These are phyloP conservation scores for Drosophila setifemur DNA, from an alignment of 1,140 invertebrate genomes.

Conservation along the genomic window DNA sequence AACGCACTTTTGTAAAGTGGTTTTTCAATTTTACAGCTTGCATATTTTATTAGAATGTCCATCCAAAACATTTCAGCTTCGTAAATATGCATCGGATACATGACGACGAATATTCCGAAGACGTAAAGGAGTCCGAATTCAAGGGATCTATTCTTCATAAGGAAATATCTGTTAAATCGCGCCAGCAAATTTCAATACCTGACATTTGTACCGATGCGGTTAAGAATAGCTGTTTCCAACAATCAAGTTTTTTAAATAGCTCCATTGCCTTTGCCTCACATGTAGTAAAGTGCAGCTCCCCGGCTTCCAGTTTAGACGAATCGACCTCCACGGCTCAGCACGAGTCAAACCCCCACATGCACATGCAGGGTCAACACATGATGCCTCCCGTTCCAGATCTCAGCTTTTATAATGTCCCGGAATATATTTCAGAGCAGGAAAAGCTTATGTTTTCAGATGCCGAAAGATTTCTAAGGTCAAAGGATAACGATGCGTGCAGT, in stretches of 20 bases:
- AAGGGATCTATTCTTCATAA: constrained; percentile 41
- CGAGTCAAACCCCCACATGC: constrained; percentile 45
- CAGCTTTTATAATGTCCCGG: constrained; percentile 61
- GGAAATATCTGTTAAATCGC: constrained; percentile 37
- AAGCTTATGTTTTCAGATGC: constrained; percentile 66
- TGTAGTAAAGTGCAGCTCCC: constrained; percentile 61
- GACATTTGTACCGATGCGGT: constrained; percentile 52
- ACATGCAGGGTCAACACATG: constrained; percentile 50
- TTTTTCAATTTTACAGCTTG: too few species aligned
- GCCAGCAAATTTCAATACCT: constrained; percentile 50
- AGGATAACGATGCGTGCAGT: constrained; percentile 58
- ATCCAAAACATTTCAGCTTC: constrained; percentile 27
- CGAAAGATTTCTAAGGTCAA: constrained; percentile 57
- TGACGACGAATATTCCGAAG: constrained; percentile 60
- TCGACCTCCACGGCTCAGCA: constrained; percentile 46
- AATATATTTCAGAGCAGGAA: constrained; percentile 64
- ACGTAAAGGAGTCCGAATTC: constrained; percentile 44
- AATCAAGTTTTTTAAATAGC: constrained; percentile 39
- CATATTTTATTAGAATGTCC: not conserved
- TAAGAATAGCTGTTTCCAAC: constrained; percentile 57
- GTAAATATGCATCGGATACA: constrained; percentile 53
- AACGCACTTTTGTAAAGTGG: too few species aligned
- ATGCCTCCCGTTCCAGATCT: constrained; percentile 48
- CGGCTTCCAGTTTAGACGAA: constrained; percentile 57
- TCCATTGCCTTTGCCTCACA: constrained; percentile 52